Evolutionary conservation across 2,888 invertebrate genomes (phyloP).

Genomic region (Sarcophaga variegata): DNA sequence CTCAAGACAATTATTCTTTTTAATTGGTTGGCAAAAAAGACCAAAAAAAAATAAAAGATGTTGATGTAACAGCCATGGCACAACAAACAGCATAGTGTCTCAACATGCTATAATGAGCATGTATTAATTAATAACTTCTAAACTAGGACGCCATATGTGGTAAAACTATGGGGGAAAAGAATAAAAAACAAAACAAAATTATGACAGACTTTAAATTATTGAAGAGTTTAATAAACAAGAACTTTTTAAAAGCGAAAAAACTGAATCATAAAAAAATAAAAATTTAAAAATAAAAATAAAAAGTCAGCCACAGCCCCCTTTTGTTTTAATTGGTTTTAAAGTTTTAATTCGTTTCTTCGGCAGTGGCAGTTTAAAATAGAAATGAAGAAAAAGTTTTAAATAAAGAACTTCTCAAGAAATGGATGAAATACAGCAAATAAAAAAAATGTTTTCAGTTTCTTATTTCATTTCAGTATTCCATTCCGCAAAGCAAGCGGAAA

Average conservation of each 20-base stretch:
- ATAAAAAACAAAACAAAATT: conserved; percentile 5
- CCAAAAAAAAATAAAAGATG: not conserved
- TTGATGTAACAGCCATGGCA: not conserved
- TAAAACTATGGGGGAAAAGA: conserved; percentile 1
- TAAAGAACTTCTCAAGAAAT: conserved; percentile 1
- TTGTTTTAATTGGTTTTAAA: conserved; percentile 42
- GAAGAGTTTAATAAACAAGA: conserved; percentile 27
- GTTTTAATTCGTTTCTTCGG: not conserved
- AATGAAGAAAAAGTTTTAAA: not conserved
- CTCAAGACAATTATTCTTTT: conserved; percentile 39
- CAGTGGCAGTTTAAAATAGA: not conserved
- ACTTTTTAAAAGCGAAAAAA: conserved; percentile 12
- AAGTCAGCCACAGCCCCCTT: not conserved
- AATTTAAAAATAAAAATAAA: too few species aligned
- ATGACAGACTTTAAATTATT: conserved; percentile 33
- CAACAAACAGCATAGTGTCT: conserved; percentile 18
- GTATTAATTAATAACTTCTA: conserved; percentile 51
- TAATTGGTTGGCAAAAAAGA: not conserved
- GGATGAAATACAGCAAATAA: not conserved
- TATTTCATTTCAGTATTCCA: not conserved
- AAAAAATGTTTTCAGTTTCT: too few species aligned
- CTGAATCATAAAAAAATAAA: too few species aligned
- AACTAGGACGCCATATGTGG: conserved; percentile 48
- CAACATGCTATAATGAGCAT: conserved; percentile 37
- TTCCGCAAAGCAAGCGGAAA: not conserved